Conservation (phyloP, 2,888 invertebrate genomes). For the Polydesmus complanatus region DNA sequence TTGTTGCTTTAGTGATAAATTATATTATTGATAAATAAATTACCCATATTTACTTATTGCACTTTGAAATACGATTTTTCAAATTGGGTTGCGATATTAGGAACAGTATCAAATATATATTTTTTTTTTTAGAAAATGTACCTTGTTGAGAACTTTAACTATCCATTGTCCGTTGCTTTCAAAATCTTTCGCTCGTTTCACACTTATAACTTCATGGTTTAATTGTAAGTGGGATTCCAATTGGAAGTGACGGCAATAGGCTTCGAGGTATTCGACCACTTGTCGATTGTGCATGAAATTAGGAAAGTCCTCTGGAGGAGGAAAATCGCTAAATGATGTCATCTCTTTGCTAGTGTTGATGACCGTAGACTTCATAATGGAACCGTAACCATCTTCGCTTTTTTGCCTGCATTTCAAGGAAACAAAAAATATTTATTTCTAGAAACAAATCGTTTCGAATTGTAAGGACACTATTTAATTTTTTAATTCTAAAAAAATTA, state of each 20-base stretch:
- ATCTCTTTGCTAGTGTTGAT: constrained; percentile 28
- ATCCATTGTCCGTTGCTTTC: constrained; percentile 12
- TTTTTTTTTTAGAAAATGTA: not conserved
- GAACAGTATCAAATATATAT: too few relatives aligned
- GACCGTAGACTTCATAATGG: constrained; percentile 17
- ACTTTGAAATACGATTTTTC: too few relatives aligned
- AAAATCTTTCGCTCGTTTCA: constrained; percentile 2
- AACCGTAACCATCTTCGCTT: constrained; percentile 18
- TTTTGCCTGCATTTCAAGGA: constrained; percentile 9
- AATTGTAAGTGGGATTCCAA: constrained; percentile 27
- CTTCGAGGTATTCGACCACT: constrained; percentile 29
- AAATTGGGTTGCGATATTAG: not conserved
- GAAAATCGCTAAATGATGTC: constrained; percentile 32
- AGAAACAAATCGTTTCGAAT: too few relatives aligned
- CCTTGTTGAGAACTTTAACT: constrained; percentile 11
- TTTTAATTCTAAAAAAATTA: too few relatives aligned
- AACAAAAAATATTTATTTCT: too few relatives aligned
- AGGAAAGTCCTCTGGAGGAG: constrained; percentile 32
- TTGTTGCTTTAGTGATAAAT: too few relatives aligned
- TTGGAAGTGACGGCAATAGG: constrained; percentile 28
- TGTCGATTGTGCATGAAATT: constrained; percentile 34
- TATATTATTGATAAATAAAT: too few relatives aligned
- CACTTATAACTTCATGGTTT: constrained; percentile 15
- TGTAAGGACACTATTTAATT: too few relatives aligned
- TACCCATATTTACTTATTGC: too few relatives aligned